A percentile compares a stretch with the other conserved stretches of the same genome.
Conservation (phyloP, 2,888 invertebrate genomes). For the Pammene aurita region DNA sequence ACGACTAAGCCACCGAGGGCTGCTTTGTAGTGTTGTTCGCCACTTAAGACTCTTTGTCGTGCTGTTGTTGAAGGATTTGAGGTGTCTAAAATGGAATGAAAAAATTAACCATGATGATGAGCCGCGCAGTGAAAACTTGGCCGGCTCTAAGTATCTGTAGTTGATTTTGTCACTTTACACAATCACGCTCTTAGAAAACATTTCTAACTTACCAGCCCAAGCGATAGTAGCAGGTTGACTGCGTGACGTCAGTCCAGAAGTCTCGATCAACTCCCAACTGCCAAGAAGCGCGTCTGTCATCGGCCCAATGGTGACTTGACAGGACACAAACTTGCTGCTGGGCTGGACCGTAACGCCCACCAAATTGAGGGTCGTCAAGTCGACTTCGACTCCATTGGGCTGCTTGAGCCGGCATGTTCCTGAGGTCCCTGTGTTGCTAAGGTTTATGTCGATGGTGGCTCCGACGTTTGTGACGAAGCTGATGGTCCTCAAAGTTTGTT, state of each 20-base stretch:
- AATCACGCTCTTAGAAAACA: neutral
- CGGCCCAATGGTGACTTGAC: constrained; percentile 39
- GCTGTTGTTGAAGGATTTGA: constrained; percentile 24
- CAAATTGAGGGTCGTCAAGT: constrained; percentile 17
- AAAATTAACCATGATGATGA: neutral
- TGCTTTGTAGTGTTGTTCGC: constrained; percentile 28
- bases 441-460: constrained; percentile 35
- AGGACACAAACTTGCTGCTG: constrained; percentile 38
- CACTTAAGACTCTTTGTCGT: constrained; percentile 32
- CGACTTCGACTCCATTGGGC: constrained; percentile 27
- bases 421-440: constrained; percentile 25
- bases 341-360: constrained; percentile 30
- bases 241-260: constrained; percentile 19
- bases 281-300: constrained; percentile 38
- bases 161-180: too few species aligned
- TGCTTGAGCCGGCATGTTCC: constrained; percentile 31
- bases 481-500: constrained; percentile 24
- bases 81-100: constrained; percentile 18
- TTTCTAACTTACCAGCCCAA: constrained; percentile 32
- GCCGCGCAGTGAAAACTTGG: too few species aligned
- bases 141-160: too few species aligned
- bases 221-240: constrained; percentile 33
- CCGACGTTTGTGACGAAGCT: constrained; percentile 33
- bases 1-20: constrained; percentile 22
- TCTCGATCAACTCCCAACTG: constrained; percentile 35